Conservation (phyloP, 2,888 invertebrate genomes). For the Leptarthrus brevirostris region DNA sequence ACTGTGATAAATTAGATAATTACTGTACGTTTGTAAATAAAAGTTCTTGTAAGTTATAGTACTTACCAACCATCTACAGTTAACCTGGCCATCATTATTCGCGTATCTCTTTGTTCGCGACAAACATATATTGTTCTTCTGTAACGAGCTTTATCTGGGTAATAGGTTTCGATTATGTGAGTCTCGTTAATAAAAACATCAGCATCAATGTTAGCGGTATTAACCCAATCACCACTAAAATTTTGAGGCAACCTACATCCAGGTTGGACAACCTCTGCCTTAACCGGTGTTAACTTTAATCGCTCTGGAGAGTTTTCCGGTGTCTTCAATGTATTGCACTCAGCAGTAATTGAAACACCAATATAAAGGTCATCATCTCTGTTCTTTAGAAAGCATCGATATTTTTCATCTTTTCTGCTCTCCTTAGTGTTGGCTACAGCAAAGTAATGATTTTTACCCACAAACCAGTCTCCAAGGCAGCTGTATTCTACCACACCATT, state of each 20-base stretch:
- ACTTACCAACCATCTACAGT: constrained; percentile 84
- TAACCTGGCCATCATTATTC: constrained; percentile 95
- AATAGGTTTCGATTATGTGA: constrained; percentile 95
- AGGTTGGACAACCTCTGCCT: constrained; percentile 89
- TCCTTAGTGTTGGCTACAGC: constrained; percentile 98
- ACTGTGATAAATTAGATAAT: no score
- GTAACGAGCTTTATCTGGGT: constrained; percentile 90
- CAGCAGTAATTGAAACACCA: constrained; percentile 92
- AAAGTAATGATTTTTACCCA: constrained; percentile 95
- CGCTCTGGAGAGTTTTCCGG: constrained; percentile 94
- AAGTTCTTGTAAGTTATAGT: no score
- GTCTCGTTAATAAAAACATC: constrained; percentile 95
- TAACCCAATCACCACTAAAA: constrained; percentile 95
- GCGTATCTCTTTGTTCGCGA: constrained; percentile 88
- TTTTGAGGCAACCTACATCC: constrained; percentile 94
- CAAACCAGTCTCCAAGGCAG: constrained; percentile 95
- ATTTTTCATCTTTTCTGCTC: constrained; percentile 93
- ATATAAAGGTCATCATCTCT: constrained; percentile 92
- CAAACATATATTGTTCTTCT: constrained; percentile 93
- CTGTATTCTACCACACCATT: constrained; percentile 93
- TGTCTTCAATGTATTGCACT: constrained; percentile 92
- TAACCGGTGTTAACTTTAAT: constrained; percentile 85
- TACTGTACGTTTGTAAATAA: no score
- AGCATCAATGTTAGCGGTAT: constrained; percentile 96
- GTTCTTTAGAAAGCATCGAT: constrained; percentile 93